phyloP scores from a whole-genome alignment of 2,113 vertebrate species.

The Corynorhinus townsendii region DNA sequence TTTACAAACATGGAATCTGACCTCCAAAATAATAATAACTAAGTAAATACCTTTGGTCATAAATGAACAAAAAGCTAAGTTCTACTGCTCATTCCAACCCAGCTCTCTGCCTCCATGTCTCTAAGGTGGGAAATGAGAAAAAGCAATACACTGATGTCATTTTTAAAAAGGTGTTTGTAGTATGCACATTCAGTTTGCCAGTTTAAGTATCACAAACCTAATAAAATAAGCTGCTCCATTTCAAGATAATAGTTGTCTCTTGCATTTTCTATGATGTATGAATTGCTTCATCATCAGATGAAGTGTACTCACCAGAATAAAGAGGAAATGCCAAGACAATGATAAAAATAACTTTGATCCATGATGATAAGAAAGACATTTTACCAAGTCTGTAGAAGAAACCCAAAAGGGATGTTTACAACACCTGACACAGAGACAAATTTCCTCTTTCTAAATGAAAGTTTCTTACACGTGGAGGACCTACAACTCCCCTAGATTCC shows the following conservation, averaged over 20 bases:
- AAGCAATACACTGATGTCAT: neutral
- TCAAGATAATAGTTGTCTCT: neutral
- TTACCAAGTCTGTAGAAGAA: conserved; percentile 14
- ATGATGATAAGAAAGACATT: neutral
- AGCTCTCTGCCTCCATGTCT: neutral
- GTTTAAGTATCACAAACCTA: neutral
- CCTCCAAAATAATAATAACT: neutral
- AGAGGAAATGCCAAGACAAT: too few relatives aligned
- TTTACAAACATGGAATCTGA: neutral
- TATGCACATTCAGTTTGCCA: neutral
- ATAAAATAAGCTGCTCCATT: neutral
- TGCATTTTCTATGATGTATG: neutral
- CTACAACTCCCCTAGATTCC: neutral
- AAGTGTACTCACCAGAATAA: too few relatives aligned
- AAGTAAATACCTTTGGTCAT: neutral
- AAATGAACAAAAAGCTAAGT: neutral
- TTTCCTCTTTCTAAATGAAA: neutral
- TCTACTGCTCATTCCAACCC: neutral
- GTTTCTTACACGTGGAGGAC: neutral
- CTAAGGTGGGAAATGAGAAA: neutral
- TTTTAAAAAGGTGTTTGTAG: neutral
- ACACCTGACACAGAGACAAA: neutral
- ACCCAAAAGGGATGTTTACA: neutral
- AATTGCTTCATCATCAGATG: neutral
- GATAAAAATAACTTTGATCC: too few relatives aligned